These are phyloP conservation scores for Drosophila tristis DNA, from an alignment of 1,140 invertebrate species.

Conservation along the genomic window DNA sequence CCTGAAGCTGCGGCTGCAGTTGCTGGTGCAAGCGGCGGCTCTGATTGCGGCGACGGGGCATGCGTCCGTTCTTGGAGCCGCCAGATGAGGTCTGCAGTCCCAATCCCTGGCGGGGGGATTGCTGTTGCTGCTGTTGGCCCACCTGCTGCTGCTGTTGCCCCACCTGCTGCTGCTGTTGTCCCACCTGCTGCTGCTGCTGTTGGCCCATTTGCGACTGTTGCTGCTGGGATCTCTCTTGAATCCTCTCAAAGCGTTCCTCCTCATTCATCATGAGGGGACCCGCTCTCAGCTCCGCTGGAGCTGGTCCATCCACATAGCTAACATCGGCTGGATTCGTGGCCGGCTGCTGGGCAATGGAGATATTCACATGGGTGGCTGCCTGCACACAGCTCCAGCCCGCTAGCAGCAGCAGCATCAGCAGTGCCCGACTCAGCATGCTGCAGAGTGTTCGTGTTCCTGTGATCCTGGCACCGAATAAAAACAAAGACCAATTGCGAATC, in stretches of 20 bases:
- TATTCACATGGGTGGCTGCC: slow-evolving; percentile 76
- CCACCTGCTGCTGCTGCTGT: slow-evolving; percentile 5
- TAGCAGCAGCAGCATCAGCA: slow-evolving; percentile 61
- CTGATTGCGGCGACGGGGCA: slow-evolving; percentile 52
- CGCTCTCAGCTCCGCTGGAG: slow-evolving; percentile 68
- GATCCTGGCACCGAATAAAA: slow-evolving; percentile 13
- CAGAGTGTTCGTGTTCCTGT: background rate
- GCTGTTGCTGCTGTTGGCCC: background rate
- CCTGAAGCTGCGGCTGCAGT: slow-evolving; percentile 42
- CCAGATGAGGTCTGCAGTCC: slow-evolving; percentile 50
- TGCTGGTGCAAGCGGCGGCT: slow-evolving; percentile 57
- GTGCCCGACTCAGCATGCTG: slow-evolving; percentile 40
- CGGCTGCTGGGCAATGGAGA: slow-evolving; percentile 78
- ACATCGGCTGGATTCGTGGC: slow-evolving; percentile 76
- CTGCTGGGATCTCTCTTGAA: slow-evolving; percentile 54
- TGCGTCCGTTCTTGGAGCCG: slow-evolving; percentile 30
- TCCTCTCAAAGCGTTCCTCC: slow-evolving; percentile 52
- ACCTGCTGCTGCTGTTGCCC: too few species aligned
- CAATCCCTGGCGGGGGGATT: slow-evolving; percentile 50
- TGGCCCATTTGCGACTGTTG: slow-evolving; percentile 5
- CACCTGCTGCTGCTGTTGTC: slow-evolving; percentile 14
- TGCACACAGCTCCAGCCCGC: slow-evolving; percentile 44
- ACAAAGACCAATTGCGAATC: background rate
- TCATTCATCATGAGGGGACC: slow-evolving; percentile 48
- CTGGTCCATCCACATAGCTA: slow-evolving; percentile 68